Evolutionary conservation across 2,113 vertebrate species (phyloP).

Genomic region (Myanophis thanlyinensis): DNA sequence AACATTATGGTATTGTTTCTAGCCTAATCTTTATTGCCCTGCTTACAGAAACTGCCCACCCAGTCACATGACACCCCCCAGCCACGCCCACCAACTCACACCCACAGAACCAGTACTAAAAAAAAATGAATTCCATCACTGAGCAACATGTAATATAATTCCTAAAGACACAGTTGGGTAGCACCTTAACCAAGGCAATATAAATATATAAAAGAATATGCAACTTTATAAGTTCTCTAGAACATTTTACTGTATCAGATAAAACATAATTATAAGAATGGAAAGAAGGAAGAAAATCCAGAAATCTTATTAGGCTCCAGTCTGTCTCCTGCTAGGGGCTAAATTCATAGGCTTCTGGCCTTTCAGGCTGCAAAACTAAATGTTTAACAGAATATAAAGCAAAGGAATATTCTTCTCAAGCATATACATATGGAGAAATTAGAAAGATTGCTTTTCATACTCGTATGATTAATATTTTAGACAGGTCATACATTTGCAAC

Average conservation of each 20-base stretch:
- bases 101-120: too few relatives aligned
- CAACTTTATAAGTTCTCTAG: background rate
- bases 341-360: background rate
- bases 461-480: background rate
- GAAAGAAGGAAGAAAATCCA: background rate
- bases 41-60: too few relatives aligned
- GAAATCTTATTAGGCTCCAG: background rate
- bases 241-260: background rate
- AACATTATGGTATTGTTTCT: too few relatives aligned
- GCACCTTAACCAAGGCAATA: background rate
- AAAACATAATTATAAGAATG: background rate
- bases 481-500: background rate
- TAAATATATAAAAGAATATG: background rate
- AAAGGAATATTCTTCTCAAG: background rate
- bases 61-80: too few relatives aligned
- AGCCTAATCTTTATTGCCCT: too few relatives aligned
- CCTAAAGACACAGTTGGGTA: background rate
- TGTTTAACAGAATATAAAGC: background rate
- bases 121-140: too few relatives aligned
- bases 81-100: too few relatives aligned
- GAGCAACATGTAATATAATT: background rate
- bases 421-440: background rate
- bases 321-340: background rate
- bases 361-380: background rate
- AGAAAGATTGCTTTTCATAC: background rate